Conservation (phyloP, 2,797 vertebrate species). For the Hephaestus fuliginosus region DNA sequence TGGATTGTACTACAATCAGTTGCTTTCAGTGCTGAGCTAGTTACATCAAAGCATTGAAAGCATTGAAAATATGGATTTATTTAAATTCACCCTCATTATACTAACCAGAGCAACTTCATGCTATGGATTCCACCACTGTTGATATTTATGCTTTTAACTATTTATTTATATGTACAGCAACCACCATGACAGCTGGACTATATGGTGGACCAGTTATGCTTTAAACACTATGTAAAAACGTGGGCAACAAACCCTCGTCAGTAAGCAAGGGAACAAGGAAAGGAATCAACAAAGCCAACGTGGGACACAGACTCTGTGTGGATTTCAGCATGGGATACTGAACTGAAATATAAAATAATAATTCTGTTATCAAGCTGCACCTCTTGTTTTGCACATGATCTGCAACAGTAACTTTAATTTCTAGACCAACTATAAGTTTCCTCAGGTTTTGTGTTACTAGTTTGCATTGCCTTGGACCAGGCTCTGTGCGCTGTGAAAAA, state of each 20-base stretch:
- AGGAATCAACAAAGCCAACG: conserved; percentile 61
- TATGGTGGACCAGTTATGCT: not conserved
- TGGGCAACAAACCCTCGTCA: conserved; percentile 16
- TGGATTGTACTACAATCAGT: not conserved
- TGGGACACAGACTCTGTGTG: conserved; percentile 72
- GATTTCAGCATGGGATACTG: conserved; percentile 73
- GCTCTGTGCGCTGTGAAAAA: conserved; percentile 26
- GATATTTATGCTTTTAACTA: conserved; percentile 24
- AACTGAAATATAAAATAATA: conserved; percentile 28
- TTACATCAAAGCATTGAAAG: not conserved
- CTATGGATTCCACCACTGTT: not conserved
- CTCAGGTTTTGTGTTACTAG: conserved; percentile 55
- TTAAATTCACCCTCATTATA: not conserved
- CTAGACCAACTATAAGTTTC: conserved; percentile 39
- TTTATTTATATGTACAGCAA: not conserved
- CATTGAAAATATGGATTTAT: not conserved
- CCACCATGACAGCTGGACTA: conserved; percentile 7
- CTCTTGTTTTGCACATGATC: conserved; percentile 59
- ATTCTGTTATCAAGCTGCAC: conserved; percentile 38
- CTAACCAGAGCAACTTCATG: not conserved
- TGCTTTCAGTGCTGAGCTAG: not conserved
- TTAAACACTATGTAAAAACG: conserved; percentile 10
- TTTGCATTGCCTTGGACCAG: conserved; percentile 53
- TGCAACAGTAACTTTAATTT: conserved; percentile 45
- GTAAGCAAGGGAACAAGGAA: conserved; percentile 66